These are phyloP conservation scores for Rhopalosiphum nymphaeae DNA, from an alignment of 2,888 invertebrate species.

Conservation along the genomic window DNA sequence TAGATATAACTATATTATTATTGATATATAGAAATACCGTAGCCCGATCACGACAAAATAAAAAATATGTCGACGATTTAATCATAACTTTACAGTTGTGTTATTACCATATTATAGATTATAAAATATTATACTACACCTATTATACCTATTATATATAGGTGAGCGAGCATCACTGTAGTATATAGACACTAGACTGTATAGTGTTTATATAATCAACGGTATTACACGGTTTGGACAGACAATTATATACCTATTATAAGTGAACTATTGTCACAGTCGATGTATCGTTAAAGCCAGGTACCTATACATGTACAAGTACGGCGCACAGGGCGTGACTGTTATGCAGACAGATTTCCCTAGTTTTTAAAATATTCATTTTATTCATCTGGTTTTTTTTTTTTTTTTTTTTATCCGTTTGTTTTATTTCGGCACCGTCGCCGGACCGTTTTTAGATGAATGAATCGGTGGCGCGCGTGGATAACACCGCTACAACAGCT, in stretches of 20 bases:
- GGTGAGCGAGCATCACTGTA: neutral
- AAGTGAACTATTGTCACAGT: neutral
- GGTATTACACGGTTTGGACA: neutral
- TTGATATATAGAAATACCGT: neutral
- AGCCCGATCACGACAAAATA: neutral
- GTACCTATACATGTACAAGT: neutral
- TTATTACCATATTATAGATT: neutral
- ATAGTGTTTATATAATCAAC: neutral
- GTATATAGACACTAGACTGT: no score
- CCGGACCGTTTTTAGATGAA: conserved; percentile 29
- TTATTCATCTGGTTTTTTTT: neutral
- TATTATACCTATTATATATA: neutral
- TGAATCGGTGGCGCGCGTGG: conserved; percentile 21
- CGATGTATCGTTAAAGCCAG: neutral
- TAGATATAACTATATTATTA: neutral
- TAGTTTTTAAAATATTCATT: neutral
- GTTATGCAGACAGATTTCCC: neutral
- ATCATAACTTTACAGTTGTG: neutral
- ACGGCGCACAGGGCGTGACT: neutral
- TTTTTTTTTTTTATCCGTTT: neutral
- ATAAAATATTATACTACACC: neutral
- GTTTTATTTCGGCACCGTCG: neutral
- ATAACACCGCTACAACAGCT: neutral
- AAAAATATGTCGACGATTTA: neutral
- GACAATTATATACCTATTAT: neutral